Evolutionary conservation across 2,113 vertebrate genomes (phyloP).

Genomic region (Symphodus melops): DNA sequence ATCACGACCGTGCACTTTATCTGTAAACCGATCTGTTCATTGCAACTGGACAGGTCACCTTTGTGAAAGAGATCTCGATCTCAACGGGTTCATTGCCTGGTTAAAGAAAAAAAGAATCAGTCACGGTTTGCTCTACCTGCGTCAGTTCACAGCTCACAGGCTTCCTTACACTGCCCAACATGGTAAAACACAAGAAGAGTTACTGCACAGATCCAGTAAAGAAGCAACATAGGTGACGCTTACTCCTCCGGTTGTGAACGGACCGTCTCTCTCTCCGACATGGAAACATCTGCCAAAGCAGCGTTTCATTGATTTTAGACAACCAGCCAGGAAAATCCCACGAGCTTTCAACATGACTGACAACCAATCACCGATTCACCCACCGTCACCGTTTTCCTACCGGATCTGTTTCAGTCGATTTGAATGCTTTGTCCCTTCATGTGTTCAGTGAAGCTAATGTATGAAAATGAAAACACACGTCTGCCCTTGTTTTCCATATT

Average conservation of each 20-base stretch:
- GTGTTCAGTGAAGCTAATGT: background rate
- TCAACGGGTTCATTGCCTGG: too few relatives aligned
- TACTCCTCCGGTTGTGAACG: background rate
- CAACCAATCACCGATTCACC: background rate
- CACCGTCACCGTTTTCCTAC: background rate
- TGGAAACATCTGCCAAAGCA: background rate
- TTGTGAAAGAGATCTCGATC: too few relatives aligned
- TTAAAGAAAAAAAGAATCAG: too few relatives aligned
- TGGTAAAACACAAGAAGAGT: too few relatives aligned
- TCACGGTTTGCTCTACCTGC: too few relatives aligned
- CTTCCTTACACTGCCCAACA: too few relatives aligned
- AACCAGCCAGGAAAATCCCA: background rate
- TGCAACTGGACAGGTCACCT: too few relatives aligned
- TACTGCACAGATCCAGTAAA: background rate
- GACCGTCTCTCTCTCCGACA: background rate
- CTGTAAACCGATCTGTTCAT: too few relatives aligned
- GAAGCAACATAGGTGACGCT: background rate
- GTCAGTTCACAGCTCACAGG: too few relatives aligned
- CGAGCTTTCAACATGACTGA: background rate
- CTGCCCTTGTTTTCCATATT: background rate
- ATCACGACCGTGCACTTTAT: too few relatives aligned
- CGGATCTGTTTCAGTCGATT: background rate
- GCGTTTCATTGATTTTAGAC: background rate
- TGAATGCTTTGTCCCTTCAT: background rate
- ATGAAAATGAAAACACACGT: background rate